Conservation (phyloP, 2,113 vertebrate species). For the Protomyctophum bolini region DNA sequence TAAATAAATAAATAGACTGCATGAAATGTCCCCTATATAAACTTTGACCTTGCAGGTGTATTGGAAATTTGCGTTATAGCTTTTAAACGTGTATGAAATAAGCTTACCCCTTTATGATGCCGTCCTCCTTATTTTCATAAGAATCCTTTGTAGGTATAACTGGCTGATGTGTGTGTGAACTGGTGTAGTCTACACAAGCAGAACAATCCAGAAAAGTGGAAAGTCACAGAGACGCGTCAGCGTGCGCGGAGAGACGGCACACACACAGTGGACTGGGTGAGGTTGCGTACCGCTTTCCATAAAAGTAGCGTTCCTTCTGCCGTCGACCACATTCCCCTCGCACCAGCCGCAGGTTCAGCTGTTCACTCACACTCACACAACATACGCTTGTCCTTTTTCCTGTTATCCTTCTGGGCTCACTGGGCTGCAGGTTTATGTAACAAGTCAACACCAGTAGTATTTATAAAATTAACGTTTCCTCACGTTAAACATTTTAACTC, state of each 20-base stretch:
- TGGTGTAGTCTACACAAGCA: not conserved
- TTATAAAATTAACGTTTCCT: too few relatives aligned
- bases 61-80: too few relatives aligned
- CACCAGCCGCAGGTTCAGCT: constrained; percentile 86
- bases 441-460: too few relatives aligned
- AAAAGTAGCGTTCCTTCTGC: constrained; percentile 89
- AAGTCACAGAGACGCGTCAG: constrained; percentile 36
- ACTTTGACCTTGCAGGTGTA: too few relatives aligned
- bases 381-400: constrained; percentile 14
- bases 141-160: constrained; percentile 39
- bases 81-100: too few relatives aligned
- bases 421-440: too few relatives aligned
- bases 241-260: constrained; percentile 39
- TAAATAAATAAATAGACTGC: too few relatives aligned
- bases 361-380: constrained; percentile 60
- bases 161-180: too few relatives aligned
- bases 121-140: constrained; percentile 27
- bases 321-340: constrained; percentile 85
- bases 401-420: not conserved
- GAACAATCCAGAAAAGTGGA: constrained; percentile 30
- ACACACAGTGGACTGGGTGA: constrained; percentile 70
- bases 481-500: too few relatives aligned
- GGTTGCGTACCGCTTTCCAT: constrained; percentile 83
- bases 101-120: constrained; percentile 40
- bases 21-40: too few relatives aligned